A percentile compares a stretch with the other conserved stretches of the same genome.
phyloP scores from a whole-genome alignment of 1,140 invertebrate genomes.

The Tenebrio molitor region DNA sequence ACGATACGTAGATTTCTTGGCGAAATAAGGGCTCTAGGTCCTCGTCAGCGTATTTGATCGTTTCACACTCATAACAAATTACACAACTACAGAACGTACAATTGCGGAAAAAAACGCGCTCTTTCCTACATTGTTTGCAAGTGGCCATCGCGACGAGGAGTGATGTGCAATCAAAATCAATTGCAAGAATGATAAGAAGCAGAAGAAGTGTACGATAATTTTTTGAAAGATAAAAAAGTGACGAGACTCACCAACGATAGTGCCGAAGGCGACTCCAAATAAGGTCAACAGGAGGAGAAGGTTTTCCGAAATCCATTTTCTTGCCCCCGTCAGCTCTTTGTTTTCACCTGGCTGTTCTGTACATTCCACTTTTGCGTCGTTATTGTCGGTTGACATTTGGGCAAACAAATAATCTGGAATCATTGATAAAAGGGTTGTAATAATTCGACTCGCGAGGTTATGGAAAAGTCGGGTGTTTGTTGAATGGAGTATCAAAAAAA shows the following conservation, averaged over 20 bases:
- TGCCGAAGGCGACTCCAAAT: slow-evolving; percentile 81
- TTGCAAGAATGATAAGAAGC: too few species aligned
- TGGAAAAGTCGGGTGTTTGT: too few species aligned
- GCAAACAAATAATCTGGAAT: slow-evolving; percentile 84
- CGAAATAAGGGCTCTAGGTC: too few species aligned
- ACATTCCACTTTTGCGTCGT: slow-evolving; percentile 72
- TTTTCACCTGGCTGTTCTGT: slow-evolving; percentile 69
- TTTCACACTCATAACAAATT: not conserved
- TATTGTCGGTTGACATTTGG: slow-evolving; percentile 74
- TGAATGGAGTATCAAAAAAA: too few species aligned
- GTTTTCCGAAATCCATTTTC: slow-evolving; percentile 81
- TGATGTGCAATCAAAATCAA: too few species aligned
- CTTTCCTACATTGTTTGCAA: too few species aligned
- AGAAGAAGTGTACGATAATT: not conserved
- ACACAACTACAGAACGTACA: too few species aligned
- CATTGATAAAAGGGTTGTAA: slow-evolving; percentile 28
- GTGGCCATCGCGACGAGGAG: too few species aligned
- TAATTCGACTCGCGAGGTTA: too few species aligned
- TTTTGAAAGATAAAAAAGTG: not conserved
- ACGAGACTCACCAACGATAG: slow-evolving; percentile 74
- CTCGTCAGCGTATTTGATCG: not conserved
- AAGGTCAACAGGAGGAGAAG: slow-evolving; percentile 83
- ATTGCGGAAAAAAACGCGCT: too few species aligned
- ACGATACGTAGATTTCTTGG: too few species aligned
- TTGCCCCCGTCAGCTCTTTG: slow-evolving; percentile 74